Conservation (phyloP, 2,797 vertebrate species). For the Molothrus ater region DNA sequence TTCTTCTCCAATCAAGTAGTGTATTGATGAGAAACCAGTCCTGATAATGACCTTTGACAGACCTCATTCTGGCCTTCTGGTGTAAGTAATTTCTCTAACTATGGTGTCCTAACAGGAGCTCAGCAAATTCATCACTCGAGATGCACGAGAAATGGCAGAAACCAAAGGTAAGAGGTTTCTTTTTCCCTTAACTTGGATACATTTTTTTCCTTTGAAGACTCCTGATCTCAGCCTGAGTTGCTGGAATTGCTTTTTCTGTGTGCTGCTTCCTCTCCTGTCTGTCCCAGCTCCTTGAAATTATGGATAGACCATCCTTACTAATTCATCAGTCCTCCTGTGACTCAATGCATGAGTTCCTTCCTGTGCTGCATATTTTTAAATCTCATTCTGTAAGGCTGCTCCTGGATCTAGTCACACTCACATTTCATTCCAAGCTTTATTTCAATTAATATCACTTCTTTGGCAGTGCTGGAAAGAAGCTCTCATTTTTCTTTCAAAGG, state of each 20-base stretch:
- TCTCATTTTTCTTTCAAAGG: background rate
- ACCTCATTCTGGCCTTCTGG: slow-evolving; percentile 32
- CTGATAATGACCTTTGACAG: slow-evolving; percentile 65
- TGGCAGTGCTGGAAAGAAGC: background rate
- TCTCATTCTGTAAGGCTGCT: background rate
- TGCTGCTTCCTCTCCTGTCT: background rate
- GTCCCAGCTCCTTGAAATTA: slow-evolving; percentile 1
- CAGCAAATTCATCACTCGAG: slow-evolving; percentile 6
- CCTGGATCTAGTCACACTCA: background rate
- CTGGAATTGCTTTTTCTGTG: background rate
- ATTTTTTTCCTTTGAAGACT: background rate
- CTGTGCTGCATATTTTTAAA: background rate
- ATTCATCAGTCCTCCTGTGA: slow-evolving; percentile 29
- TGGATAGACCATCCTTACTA: slow-evolving; percentile 10
- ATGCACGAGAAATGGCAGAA: background rate
- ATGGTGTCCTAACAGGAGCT: background rate
- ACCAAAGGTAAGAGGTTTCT: background rate
- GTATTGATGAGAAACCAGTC: slow-evolving; percentile 64
- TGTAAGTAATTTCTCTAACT: slow-evolving; percentile 56
- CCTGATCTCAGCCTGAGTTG: background rate
- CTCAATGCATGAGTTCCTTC: background rate
- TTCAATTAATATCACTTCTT: slow-evolving; percentile 16
- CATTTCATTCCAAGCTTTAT: background rate
- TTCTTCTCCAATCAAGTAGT: slow-evolving; percentile 62
- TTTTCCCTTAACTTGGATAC: background rate